phyloP scores from a whole-genome alignment of 2,113 vertebrate species.

The Ochotona princeps region DNA sequence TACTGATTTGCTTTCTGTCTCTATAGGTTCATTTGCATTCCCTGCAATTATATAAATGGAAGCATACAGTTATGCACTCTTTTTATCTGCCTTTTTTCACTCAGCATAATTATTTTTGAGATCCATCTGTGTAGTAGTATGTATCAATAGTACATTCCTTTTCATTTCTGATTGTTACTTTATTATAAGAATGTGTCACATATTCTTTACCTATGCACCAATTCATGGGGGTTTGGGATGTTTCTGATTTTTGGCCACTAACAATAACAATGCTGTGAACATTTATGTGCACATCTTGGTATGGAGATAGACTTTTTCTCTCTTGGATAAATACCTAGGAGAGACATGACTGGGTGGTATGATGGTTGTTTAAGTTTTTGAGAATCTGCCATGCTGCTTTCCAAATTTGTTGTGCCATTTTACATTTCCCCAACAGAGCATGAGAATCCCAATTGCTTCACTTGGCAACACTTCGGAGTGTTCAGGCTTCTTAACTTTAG shows the following conservation, averaged over 20 bases:
- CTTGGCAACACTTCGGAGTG: constrained; percentile 40
- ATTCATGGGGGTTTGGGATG: constrained; percentile 53
- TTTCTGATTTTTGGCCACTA: neutral
- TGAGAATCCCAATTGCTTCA: constrained; percentile 43
- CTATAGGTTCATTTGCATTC: constrained; percentile 72
- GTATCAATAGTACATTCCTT: constrained; percentile 59
- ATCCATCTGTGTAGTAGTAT: constrained; percentile 65
- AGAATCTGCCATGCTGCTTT: constrained; percentile 53
- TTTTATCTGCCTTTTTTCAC: constrained; percentile 69
- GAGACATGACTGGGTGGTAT: neutral
- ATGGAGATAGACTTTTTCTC: neutral
- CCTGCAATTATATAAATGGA: constrained; percentile 75
- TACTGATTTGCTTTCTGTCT: constrained; percentile 65
- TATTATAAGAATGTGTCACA: constrained; percentile 38
- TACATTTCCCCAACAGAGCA: neutral
- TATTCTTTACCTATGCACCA: constrained; percentile 44
- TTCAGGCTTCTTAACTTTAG: constrained; percentile 37
- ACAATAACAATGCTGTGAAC: constrained; percentile 6
- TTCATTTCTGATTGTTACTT: constrained; percentile 62
- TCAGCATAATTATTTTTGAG: constrained; percentile 78
- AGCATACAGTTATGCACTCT: constrained; percentile 60
- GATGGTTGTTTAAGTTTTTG: constrained; percentile 57
- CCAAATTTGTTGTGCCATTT: constrained; percentile 41
- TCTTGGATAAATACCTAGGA: constrained; percentile 39
- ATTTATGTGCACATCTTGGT: constrained; percentile 14